Percentiles rank a stretch among this genome's conserved stretches.
phyloP scores from a whole-genome alignment of 1,140 invertebrate genomes.

The Phenacoccus solenopsis region DNA sequence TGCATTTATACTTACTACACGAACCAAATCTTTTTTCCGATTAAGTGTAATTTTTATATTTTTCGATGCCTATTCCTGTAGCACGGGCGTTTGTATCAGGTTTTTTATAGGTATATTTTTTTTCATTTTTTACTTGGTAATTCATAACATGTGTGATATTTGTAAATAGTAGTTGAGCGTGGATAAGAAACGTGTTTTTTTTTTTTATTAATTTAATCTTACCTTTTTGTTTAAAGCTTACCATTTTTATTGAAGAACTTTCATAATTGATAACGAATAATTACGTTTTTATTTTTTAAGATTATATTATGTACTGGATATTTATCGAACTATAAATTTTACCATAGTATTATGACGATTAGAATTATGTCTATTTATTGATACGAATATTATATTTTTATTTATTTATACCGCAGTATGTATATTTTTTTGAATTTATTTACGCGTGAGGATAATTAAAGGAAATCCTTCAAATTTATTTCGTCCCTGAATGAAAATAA shows the following conservation, averaged over 20 bases:
- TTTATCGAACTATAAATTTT: too few species aligned
- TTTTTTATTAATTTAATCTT: not conserved
- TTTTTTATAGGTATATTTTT: not conserved
- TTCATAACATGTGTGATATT: not conserved
- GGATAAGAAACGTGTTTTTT: not conserved
- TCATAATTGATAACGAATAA: not conserved
- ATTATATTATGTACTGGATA: too few species aligned
- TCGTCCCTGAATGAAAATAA: too few species aligned
- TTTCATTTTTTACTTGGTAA: not conserved
- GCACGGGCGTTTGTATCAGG: not conserved
- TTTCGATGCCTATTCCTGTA: not conserved
- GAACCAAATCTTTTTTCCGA: not conserved
- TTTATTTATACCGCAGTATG: too few species aligned
- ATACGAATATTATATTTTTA: too few species aligned
- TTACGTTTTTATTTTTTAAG: not conserved
- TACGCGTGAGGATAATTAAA: too few species aligned
- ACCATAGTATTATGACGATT: too few species aligned
- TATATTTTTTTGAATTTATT: too few species aligned
- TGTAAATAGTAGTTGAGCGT: not conserved
- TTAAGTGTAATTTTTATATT: not conserved
- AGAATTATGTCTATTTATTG: too few species aligned
- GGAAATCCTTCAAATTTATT: too few species aligned
- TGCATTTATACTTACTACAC: conserved; percentile 2
- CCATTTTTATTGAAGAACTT: not conserved
- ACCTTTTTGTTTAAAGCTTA: not conserved